phyloP scores from a whole-genome alignment of 2,113 vertebrate genomes.

The Tragelaphus buxtoni region DNA sequence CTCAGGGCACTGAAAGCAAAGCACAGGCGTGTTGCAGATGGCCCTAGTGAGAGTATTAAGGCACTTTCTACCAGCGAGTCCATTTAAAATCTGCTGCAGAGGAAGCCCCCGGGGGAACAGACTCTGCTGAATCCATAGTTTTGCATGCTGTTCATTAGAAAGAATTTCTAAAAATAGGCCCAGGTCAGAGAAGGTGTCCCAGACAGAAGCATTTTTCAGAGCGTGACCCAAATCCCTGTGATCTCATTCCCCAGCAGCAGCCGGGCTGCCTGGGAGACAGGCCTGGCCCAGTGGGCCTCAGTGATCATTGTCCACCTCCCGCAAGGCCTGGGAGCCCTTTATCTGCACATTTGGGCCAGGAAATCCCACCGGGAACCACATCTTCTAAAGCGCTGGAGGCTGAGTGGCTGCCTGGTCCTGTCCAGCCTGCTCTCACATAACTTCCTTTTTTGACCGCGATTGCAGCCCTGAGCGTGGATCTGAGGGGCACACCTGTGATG shows the following conservation, averaged over 20 bases:
- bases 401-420: background rate
- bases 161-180: conserved; percentile 26
- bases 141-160: background rate
- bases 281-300: background rate
- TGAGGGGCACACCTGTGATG: rapidly evolving
- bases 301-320: background rate
- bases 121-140: background rate
- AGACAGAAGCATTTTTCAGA: background rate
- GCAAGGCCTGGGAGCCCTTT: background rate
- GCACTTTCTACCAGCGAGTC: background rate
- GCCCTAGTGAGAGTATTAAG: background rate
- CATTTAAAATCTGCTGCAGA: background rate
- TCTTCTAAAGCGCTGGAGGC: background rate
- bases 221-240: background rate
- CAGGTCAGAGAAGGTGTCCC: conserved; percentile 3
- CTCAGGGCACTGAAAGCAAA: background rate
- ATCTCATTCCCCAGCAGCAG: background rate
- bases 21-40: rapidly evolving
- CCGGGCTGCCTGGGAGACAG: background rate
- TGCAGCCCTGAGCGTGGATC: rapidly evolving
- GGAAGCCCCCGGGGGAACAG: background rate
- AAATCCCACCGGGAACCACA: background rate
- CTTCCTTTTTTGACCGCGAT: too few relatives aligned
- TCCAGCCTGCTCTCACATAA: rapidly evolving
- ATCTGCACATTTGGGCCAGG: background rate